Percentiles rank a stretch among this genome's conserved stretches.
phyloP scores from a whole-genome alignment of 2,797 vertebrate species.

The Heliangelus exortis region DNA sequence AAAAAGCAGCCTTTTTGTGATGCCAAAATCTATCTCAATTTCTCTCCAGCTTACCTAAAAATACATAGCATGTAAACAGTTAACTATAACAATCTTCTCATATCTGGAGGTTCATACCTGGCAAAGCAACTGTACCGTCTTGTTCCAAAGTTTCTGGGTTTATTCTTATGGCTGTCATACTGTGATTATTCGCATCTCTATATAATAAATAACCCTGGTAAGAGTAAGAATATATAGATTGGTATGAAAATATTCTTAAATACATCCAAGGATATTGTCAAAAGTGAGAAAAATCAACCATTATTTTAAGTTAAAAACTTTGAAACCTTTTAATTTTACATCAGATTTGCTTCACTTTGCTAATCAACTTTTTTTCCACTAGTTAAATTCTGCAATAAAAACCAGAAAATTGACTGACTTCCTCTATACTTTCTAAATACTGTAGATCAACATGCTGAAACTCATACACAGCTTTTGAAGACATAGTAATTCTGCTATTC shows the following conservation, averaged over 20 bases:
- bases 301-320: neutral
- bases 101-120: constrained; percentile 81
- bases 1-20: neutral
- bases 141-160: constrained; percentile 98
- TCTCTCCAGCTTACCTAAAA: neutral
- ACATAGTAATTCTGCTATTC: neutral
- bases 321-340: neutral
- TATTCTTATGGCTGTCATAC: constrained; percentile 95
- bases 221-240: neutral
- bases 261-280: neutral
- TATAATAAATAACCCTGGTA: constrained; percentile 94
- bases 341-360: neutral
- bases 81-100: neutral
- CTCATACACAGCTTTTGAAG: neutral
- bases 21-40: neutral
- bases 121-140: constrained; percentile 92
- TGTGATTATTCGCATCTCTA: constrained; percentile 92
- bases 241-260: neutral
- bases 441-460: neutral
- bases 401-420: neutral
- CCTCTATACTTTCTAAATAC: neutral
- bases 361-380: neutral
- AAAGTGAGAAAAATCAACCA: neutral
- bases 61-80: neutral
- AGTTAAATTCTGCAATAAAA: neutral